phyloP scores from a whole-genome alignment of 2,888 invertebrate genomes.

The Amphiduros pacificus region DNA sequence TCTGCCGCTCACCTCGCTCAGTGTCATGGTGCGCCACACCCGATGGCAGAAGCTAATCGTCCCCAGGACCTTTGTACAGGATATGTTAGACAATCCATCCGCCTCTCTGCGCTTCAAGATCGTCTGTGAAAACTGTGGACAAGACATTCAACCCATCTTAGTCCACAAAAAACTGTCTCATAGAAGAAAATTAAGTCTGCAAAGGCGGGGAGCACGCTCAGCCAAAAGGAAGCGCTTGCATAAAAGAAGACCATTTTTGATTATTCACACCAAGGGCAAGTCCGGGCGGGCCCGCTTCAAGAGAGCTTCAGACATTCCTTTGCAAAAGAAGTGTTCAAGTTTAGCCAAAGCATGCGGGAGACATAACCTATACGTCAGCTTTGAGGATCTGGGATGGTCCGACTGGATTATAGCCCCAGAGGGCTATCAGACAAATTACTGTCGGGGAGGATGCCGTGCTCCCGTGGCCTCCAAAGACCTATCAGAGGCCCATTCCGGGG shows the following conservation, averaged over 20 bases:
- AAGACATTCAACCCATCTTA: conserved; percentile 8
- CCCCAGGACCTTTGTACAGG: conserved; percentile 8
- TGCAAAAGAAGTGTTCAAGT: background rate
- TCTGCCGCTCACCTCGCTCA: background rate
- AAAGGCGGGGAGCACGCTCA: conserved; percentile 4
- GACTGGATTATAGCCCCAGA: conserved; percentile 90
- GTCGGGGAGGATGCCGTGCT: conserved; percentile 79
- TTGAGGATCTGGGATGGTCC: conserved; percentile 89
- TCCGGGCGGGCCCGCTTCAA: background rate
- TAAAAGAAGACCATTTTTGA: conserved; percentile 15
- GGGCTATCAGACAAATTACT: conserved; percentile 92
- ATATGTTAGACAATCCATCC: background rate
- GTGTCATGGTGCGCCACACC: conserved; percentile 15
- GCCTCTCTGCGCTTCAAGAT: conserved; percentile 2
- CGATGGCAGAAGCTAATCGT: conserved; percentile 18
- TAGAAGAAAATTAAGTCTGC: background rate
- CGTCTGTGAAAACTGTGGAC: conserved; percentile 11
- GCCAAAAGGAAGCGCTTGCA: background rate
- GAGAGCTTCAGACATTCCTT: background rate
- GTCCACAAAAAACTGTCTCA: background rate
- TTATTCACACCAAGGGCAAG: conserved; percentile 8
- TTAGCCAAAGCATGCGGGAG: conserved; percentile 70
- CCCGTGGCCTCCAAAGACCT: background rate
- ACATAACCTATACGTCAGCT: conserved; percentile 87
- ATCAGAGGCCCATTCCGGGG: background rate